Evolutionary conservation across 1,140 invertebrate species (phyloP).

Genomic region (Patella vulgata): DNA sequence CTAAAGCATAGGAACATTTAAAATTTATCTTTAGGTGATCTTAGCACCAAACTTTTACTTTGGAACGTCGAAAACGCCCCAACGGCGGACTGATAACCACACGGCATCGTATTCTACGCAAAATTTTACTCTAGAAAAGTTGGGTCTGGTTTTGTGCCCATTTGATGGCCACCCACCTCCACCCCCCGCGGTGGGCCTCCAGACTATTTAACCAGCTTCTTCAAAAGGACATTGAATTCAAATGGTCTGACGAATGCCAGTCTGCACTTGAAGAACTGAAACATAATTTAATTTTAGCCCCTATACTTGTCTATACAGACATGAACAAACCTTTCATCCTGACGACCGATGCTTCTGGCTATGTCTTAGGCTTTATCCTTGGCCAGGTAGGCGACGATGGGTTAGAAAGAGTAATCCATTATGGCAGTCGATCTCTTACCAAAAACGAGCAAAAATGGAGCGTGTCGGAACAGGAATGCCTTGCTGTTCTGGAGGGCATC

Average conservation of each 20-base stretch:
- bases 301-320: too few species aligned
- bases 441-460: conserved; percentile 17
- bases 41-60: too few species aligned
- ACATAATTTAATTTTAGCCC: too few species aligned
- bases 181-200: too few species aligned
- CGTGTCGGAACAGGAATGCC: conserved; percentile 21
- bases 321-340: conserved; percentile 8
- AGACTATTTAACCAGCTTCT: conserved; percentile 8
- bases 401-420: conserved; percentile 13
- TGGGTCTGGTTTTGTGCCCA: too few species aligned
- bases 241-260: conserved; percentile 22
- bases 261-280: conserved; percentile 23
- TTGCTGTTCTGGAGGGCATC: conserved; percentile 26
- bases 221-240: conserved; percentile 21
- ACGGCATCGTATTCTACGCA: too few species aligned
- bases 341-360: conserved; percentile 23
- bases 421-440: conserved; percentile 11
- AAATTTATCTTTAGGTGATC: too few species aligned
- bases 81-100: too few species aligned
- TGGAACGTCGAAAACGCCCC: too few species aligned
- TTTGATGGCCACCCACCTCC: too few species aligned
- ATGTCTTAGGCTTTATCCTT: conserved; percentile 18
- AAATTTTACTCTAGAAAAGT: too few species aligned
- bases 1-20: too few species aligned
- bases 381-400: conserved; percentile 12